A percentile compares a stretch with the other conserved stretches of the same genome.
These are phyloP conservation scores for Basileuterus tristriatus DNA, from an alignment of 2,797 vertebrate species.

Conservation along the genomic window DNA sequence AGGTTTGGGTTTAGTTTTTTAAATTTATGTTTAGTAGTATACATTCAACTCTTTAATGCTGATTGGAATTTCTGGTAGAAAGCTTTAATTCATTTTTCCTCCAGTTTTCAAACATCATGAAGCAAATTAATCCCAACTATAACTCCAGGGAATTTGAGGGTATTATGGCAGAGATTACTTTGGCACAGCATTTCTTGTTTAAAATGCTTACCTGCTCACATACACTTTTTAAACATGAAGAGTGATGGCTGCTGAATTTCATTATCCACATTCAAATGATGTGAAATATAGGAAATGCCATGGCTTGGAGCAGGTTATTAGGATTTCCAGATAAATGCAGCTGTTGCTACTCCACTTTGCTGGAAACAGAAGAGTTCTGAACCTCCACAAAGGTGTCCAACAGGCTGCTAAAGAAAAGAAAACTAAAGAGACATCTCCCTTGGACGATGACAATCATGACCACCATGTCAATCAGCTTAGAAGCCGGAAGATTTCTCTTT, in stretches of 20 bases:
- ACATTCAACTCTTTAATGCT: neutral
- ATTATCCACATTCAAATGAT: neutral
- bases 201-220: neutral
- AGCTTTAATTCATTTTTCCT: slow-evolving; percentile 7
- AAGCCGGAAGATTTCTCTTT: neutral
- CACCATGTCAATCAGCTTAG: neutral
- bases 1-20: neutral
- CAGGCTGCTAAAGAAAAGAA: neutral
- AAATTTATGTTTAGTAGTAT: neutral
- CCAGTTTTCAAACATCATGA: neutral
- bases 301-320: neutral
- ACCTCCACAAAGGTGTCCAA: neutral
- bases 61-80: slow-evolving; percentile 16
- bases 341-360: neutral
- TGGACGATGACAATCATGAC: neutral
- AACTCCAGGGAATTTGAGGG: neutral
- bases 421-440: neutral
- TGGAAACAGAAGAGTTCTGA: neutral
- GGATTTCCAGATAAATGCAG: neutral
- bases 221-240: neutral
- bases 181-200: neutral
- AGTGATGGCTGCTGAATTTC: neutral
- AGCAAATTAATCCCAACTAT: slow-evolving; percentile 2
- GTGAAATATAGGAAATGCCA: neutral
- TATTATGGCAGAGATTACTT: neutral